Evolutionary conservation across 2,113 vertebrate genomes (phyloP).

Genomic region (Hirundichthys speculiger): DNA sequence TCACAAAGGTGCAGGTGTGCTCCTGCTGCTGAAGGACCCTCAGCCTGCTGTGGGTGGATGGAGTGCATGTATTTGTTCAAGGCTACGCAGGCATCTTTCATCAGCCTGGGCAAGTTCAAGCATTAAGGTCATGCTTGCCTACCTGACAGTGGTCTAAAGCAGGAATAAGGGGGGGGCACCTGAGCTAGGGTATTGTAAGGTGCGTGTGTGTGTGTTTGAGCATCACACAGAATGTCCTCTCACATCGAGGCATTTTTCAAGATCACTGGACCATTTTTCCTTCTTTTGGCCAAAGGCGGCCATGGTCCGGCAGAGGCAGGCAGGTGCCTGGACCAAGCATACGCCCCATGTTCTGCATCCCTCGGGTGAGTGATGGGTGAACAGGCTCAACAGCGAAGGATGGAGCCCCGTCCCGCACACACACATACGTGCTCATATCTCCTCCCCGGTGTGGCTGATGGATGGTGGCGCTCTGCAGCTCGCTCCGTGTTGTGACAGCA

Average conservation of each 20-base stretch:
- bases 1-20: conserved; percentile 8
- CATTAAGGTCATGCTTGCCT: conserved; percentile 47
- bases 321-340: conserved; percentile 66
- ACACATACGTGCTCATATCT: conserved; percentile 7
- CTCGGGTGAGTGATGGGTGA: conserved; percentile 73
- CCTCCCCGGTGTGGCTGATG: conserved; percentile 72
- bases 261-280: conserved; percentile 64
- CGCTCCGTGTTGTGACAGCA: conserved; percentile 81
- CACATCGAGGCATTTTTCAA: conserved; percentile 73
- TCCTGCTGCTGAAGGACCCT: conserved; percentile 46
- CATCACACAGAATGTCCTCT: conserved; percentile 29
- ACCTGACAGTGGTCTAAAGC: conserved; percentile 47
- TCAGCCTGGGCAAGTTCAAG: conserved; percentile 59
- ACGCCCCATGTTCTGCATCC: conserved; percentile 45
- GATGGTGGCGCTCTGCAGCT: conserved; percentile 64
- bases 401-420: conserved; percentile 29
- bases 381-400: conserved; percentile 32
- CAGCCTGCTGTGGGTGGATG: conserved; percentile 26
- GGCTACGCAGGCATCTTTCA: conserved; percentile 43
- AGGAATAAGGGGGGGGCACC: conserved; percentile 21
- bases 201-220: conserved; percentile 25
- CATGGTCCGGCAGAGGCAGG: conserved; percentile 46
- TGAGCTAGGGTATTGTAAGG: conserved; percentile 16
- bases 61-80: conserved; percentile 19
- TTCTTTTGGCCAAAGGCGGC: conserved; percentile 38